Conservation (phyloP, 2,888 invertebrate species). For the Lepidocyrtoides sp. region DNA sequence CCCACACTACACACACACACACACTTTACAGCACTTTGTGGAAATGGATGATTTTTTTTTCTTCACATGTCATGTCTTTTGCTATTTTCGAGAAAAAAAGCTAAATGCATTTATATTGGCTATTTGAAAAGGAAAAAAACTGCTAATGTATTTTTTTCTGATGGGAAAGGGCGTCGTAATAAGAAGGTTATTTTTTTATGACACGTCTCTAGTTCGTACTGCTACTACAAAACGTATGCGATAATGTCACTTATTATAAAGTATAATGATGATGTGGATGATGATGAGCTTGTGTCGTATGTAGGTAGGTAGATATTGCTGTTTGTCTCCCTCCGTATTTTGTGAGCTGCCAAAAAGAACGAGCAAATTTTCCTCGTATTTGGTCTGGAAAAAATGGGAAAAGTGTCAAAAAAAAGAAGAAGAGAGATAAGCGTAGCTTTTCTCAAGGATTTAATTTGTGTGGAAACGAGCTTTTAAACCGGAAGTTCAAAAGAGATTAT, state of each 20-base stretch:
- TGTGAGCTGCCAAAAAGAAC: not conserved
- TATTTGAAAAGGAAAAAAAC: not conserved
- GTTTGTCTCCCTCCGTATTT: too few relatives aligned
- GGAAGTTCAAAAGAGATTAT: slow-evolving; percentile 65
- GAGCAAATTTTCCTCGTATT: not conserved
- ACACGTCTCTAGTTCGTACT: not conserved
- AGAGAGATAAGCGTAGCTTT: not conserved
- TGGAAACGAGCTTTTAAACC: slow-evolving; percentile 74
- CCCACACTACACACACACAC: slow-evolving; percentile 1
- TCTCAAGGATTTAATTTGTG: slow-evolving; percentile 65
- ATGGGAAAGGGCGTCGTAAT: not conserved
- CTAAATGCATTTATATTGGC: slow-evolving; percentile 20
- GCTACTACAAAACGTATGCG: too few relatives aligned
- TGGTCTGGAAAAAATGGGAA: slow-evolving; percentile 36
- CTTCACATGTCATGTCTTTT: slow-evolving; percentile 15
- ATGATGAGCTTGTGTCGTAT: slow-evolving; percentile 9
- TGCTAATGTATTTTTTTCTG: not conserved
- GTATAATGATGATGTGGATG: not conserved
- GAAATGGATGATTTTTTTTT: slow-evolving; percentile 19
- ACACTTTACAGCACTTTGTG: not conserved
- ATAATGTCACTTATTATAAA: not conserved
- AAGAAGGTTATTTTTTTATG: not conserved
- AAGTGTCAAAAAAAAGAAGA: slow-evolving; percentile 44
- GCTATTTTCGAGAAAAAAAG: not conserved
- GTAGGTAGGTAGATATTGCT: too few relatives aligned